Evolutionary conservation across 2,888 invertebrate genomes (phyloP).

Genomic region (Thera britannica): DNA sequence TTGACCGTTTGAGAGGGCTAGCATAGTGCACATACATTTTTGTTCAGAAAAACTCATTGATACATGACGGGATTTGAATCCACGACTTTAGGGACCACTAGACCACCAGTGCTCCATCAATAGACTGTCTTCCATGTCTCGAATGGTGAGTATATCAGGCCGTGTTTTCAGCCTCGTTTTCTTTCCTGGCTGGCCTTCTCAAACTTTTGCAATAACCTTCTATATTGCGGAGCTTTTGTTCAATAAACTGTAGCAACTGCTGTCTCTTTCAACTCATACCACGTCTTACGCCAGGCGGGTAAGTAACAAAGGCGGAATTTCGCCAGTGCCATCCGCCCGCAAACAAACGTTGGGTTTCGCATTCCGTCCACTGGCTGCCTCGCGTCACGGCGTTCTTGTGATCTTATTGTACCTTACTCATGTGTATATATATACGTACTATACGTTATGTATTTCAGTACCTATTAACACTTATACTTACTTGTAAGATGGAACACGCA

Average conservation of each 20-base stretch:
- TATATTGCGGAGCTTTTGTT: no score
- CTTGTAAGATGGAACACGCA: background rate
- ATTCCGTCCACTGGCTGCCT: conserved; percentile 75
- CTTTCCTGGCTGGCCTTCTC: no score
- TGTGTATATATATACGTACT: background rate
- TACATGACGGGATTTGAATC: no score
- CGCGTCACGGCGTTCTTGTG: conserved; percentile 47
- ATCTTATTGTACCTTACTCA: conserved; percentile 42
- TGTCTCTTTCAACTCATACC: conserved; percentile 32
- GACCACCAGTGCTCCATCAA: no score
- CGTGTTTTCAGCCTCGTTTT: no score
- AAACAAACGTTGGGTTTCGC: conserved; percentile 76
- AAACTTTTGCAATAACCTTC: no score
- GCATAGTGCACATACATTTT: no score
- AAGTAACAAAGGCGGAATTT: conserved; percentile 81
- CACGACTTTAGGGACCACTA: no score
- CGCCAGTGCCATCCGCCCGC: conserved; percentile 76
- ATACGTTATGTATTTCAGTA: background rate
- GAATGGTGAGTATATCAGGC: no score
- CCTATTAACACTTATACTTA: background rate
- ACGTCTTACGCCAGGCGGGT: conserved; percentile 54
- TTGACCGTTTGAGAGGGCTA: no score
- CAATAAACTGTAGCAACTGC: background rate
- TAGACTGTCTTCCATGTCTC: no score
- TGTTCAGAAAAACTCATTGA: no score